These are phyloP conservation scores for Enhydra lutris DNA, from an alignment of 2,113 vertebrate species.

Conservation along the genomic window DNA sequence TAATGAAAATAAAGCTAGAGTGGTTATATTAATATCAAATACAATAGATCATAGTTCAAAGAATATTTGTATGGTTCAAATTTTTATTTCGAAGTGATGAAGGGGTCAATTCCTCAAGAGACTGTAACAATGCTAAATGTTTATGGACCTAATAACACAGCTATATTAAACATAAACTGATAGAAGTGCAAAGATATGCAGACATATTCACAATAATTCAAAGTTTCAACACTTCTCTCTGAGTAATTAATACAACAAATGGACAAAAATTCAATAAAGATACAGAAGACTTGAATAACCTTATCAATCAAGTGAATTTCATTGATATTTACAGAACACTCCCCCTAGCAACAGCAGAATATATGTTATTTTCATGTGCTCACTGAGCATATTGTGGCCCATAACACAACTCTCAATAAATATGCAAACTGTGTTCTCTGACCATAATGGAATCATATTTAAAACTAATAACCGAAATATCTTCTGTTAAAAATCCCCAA, in stretches of 20 bases:
- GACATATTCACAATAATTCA: neutral
- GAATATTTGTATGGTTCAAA: neutral
- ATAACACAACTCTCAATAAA: neutral
- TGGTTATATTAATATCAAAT: neutral
- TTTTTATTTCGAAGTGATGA: neutral
- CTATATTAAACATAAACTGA: neutral
- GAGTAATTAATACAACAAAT: neutral
- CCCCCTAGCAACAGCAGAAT: neutral
- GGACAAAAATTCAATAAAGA: neutral
- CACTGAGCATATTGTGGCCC: neutral
- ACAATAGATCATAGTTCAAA: neutral
- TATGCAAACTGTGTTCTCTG: neutral
- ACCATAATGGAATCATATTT: neutral
- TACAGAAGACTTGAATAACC: neutral
- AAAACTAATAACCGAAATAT: neutral
- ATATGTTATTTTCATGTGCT: neutral
- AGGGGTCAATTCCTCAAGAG: neutral
- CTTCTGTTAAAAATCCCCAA: neutral
- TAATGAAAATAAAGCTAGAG: neutral
- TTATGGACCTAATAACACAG: neutral
- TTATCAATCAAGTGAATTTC: neutral
- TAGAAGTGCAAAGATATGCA: neutral
- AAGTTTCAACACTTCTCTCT: neutral
- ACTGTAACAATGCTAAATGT: neutral
- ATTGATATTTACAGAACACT: neutral